Evolutionary conservation across 1,140 invertebrate genomes (phyloP).

Genomic region (Rhagoletis zephyria): DNA sequence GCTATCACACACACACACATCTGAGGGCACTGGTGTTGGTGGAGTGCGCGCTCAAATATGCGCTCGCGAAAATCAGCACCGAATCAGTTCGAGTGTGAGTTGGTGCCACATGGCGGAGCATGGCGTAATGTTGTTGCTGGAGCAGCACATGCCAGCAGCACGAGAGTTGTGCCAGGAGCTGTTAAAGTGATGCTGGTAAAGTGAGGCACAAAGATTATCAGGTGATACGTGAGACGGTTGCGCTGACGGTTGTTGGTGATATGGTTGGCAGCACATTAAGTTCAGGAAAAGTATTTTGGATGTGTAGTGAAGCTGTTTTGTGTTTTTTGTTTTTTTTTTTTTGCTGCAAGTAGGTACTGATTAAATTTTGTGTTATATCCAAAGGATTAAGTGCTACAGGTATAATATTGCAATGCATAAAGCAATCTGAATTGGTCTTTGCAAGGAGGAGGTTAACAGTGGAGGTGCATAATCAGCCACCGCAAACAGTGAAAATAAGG

Average conservation of each 20-base stretch:
- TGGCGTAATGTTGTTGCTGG: background rate
- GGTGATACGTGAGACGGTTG: constrained; percentile 42
- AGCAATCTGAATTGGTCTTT: too few relatives aligned
- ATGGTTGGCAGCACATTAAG: constrained; percentile 5
- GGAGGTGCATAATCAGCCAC: too few relatives aligned
- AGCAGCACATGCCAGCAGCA: constrained; percentile 22
- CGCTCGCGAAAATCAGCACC: constrained; percentile 24
- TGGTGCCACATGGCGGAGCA: background rate
- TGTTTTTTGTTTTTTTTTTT: background rate
- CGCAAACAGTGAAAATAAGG: too few relatives aligned
- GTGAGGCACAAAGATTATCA: constrained; percentile 43
- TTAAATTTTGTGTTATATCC: background rate
- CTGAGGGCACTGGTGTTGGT: background rate
- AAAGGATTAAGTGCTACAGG: too few relatives aligned
- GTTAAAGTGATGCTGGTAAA: background rate
- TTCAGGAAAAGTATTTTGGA: background rate
- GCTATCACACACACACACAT: background rate
- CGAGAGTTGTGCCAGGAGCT: background rate
- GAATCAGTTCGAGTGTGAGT: background rate
- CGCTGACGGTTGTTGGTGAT: background rate
- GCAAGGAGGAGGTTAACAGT: too few relatives aligned
- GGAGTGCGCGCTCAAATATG: background rate
- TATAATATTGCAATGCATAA: too few relatives aligned
- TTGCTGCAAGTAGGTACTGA: background rate
- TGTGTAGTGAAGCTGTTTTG: background rate